These are phyloP conservation scores for Platycheirus rosarum DNA, from an alignment of 2,888 invertebrate genomes.

Conservation along the genomic window DNA sequence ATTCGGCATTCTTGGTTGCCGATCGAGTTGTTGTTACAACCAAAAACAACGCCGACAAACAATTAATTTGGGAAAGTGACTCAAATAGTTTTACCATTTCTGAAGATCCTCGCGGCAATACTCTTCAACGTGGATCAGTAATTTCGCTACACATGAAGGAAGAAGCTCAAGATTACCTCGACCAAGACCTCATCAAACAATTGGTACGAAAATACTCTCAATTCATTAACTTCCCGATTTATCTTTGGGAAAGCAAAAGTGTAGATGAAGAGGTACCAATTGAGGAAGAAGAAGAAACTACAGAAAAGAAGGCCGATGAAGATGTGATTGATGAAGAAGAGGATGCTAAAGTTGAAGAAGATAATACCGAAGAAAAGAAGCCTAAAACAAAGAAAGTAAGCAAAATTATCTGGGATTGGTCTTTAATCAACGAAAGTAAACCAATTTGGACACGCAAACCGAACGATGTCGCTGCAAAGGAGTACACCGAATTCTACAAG, in stretches of 20 bases:
- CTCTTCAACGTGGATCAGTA: constrained; percentile 94
- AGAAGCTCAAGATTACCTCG: constrained; percentile 97
- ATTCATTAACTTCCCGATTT: constrained; percentile 99
- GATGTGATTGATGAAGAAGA: constrained; percentile 83
- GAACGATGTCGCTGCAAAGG: constrained; percentile 91
- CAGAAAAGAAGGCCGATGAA: constrained; percentile 83
- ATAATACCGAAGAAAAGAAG: constrained; percentile 84
- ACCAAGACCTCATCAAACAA: constrained; percentile 93
- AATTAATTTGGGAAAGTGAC: constrained; percentile 99
- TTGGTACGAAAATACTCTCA: constrained; percentile 99
- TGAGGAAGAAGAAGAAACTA: constrained; percentile 83
- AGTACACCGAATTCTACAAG: constrained; percentile 98
- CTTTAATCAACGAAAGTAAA: constrained; percentile 97
- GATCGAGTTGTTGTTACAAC: constrained; percentile 97
- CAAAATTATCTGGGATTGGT: constrained; percentile 99
- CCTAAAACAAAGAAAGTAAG: constrained; percentile 94
- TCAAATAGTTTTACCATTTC: constrained; percentile 93
- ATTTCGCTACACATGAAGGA: constrained; percentile 95
- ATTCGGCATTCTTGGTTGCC: constrained; percentile 98
- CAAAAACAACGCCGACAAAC: constrained; percentile 96
- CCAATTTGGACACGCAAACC: constrained; percentile 99
- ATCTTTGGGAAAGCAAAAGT: constrained; percentile 92
- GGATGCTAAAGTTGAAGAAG: constrained; percentile 86
- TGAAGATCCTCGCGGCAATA: constrained; percentile 96
- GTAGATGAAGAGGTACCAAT: constrained; percentile 89